Evolutionary conservation across 2,888 invertebrate genomes (phyloP), one percentile per base, ranked within the genome.

Genomic region (Chymomyza procnemis): DNA sequence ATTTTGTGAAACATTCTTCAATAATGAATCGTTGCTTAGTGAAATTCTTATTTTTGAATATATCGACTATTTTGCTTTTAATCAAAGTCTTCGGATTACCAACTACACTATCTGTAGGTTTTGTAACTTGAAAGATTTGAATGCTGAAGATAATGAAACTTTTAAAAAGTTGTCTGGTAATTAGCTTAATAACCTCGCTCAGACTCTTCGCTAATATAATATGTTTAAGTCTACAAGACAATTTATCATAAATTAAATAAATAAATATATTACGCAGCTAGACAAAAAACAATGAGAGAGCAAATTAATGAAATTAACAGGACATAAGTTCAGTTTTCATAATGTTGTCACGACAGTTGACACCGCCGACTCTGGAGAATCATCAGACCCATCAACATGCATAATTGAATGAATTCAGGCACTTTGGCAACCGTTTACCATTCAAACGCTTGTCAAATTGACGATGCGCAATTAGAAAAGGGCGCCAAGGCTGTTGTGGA

Each of bases 401-500:
- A 79, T 80, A 81, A 85, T 78, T 86, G 75, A 84, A 71, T 69
- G 71, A 67, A 75, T 71, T 69, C 64, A 66, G 61, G 55, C 64
- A 60, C 46, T 54, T 66, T 63, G 63, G 50, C 26, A 9, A 56
- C 61, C 74, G 69, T 68, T 79, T 69, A 71, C 71, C 74, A 71
- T 74, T 80, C 70, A 77, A 72, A 64, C 61, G 72, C 71, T 68
- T 82, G 80, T 80, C 80, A 85, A 82, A 75, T 78, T 76, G 75
- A 71, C 80, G 75, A 71, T 75, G 78, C 77, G 75, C 75, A 84
- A 87, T 86, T 88, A 79, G 72, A 74, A 76, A 74, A 54, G 67
- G 58, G 48, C 67, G 66, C 61, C 69, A 59, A 56, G 16, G 56
- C 56, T 21, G 18, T 50, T 54, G 8, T 4, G 8, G 47, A 47